Base-by-base conservation (phyloP, 2,113 vertebrate species). In the Mellivora capensis region DNA sequence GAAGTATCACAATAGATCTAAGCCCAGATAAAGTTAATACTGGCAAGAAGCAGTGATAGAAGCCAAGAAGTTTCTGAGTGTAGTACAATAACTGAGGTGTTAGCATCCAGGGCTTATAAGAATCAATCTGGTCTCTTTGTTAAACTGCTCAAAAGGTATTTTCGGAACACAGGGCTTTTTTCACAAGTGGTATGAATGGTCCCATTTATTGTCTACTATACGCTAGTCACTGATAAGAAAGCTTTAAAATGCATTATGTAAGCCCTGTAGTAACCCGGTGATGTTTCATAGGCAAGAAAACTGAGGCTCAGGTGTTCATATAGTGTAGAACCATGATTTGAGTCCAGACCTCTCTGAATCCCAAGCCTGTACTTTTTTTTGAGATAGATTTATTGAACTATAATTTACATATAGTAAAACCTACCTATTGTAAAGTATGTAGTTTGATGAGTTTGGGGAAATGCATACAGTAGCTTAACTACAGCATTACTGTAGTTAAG, bases 221-320 rank as follows among this genome's bases (percentile, higher is more conserved):
- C 83, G 49, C 31, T 27, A 69, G 18, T 83, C 37, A 87, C 34
- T 67, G 17, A 54, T 49, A 7, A 64, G 27, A 77, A 5, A 52
- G 49, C 27, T 90, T 57, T 90, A 81, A 95, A 87, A 95, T 93
- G 71, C 67, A 34, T 77, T 71, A n/a, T 67, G 31, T 84, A 59
- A 94, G 23, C 7, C 21, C 27, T 2, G 34, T 29, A 39, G 31
- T 31, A 69, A 87, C 23, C 42, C 54, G 34, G 0, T 91, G 42
- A 86, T 42, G 39, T 86, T 94, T 76, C n/a, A 11, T 44, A 92
- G 79, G 52, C 11, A 85, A 77, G 49, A 89, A 89, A 88, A 72
- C 49, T 85, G n/a, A 93, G 44, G 29, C 64, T 52, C 31, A 74
- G 54, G 12, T 80, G 23, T 94, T 89, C 34, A 76, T 61, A 47